Base-by-base conservation (phyloP, 2,797 vertebrate genomes). In the Anguilla anguilla region DNA sequence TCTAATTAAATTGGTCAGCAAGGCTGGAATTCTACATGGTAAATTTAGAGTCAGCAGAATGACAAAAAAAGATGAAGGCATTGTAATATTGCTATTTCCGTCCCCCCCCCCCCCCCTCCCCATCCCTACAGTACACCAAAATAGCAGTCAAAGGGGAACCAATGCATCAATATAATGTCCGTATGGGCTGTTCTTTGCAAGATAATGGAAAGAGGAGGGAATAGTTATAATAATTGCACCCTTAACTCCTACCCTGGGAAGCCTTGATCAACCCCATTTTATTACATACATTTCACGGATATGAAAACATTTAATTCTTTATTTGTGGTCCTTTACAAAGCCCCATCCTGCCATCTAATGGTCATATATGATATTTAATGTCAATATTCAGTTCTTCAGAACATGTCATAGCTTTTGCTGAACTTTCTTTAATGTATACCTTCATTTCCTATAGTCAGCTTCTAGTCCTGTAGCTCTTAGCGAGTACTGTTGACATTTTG, bases 21-120 rank as follows among this genome's bases (percentile, higher is more conserved):
- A 35, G 69, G 31, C 69, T 74, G 69, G 10, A 39, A 74, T 74
- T 74, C 31, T 74, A 39, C 69, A 74, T 15, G 69, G 69, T 74
- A 74, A 74, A 74, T 74, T 74, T 74, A 39, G 28, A 74, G 69
- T 74, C 69, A 74, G 69, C 69, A 74, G 69, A 74, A 74, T 35
- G 69, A 74, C 69, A 13, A 10, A 74, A 74, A 74, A 74, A 69
- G 31, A 39, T 74, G 31, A 77, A 77, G 35, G 35, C 35, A 13
- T 72, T 72, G 28, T n/a, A 72, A 28, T 35, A 3, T 35, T 43
- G 11, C 35, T 13, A 17, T 25, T 43, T 2, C 3, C 1, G 13
- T 2, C 28, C n/a, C n/a, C 22, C n/a, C 64, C 59, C 22, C 59
- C 59, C 22, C 22, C 64, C 7, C 28, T 25, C n/a, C 69, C 69